These are phyloP conservation scores for Lysiphlebus fabarum DNA, from an alignment of 1,140 invertebrate species.

Conservation along the genomic window DNA sequence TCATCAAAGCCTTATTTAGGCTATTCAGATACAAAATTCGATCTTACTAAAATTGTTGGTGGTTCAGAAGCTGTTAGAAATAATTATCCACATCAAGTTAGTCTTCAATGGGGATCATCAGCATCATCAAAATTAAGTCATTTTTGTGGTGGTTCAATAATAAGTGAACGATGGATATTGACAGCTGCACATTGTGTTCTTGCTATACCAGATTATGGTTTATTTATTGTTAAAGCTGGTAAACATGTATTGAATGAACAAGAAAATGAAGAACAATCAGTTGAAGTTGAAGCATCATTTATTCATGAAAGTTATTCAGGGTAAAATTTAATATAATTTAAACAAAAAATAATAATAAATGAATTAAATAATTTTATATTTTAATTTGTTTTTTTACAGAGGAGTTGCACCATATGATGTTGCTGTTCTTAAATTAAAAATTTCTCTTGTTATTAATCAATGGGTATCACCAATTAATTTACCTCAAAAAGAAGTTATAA, in stretches of 20 bases:
- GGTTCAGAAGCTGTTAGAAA: slow-evolving; percentile 36
- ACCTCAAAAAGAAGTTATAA: slow-evolving; percentile 46
- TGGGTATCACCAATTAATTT: slow-evolving; percentile 48
- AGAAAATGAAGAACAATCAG: slow-evolving; percentile 41
- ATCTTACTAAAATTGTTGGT: slow-evolving; percentile 35
- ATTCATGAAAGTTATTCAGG: slow-evolving; percentile 40
- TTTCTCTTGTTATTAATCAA: slow-evolving; percentile 49
- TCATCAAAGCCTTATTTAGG: neutral
- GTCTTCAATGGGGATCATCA: slow-evolving; percentile 40
- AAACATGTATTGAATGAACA: slow-evolving; percentile 40
- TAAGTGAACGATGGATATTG: slow-evolving; percentile 52
- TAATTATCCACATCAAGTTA: slow-evolving; percentile 50
- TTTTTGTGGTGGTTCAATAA: slow-evolving; percentile 56
- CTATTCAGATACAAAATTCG: neutral
- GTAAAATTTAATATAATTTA: slow-evolving; percentile 24
- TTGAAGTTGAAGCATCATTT: slow-evolving; percentile 41
- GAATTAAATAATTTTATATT: neutral
- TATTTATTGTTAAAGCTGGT: slow-evolving; percentile 44
- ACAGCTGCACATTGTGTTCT: slow-evolving; percentile 56
- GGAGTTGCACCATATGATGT: slow-evolving; percentile 55
- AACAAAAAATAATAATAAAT: slow-evolving; percentile 4
- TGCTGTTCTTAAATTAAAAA: slow-evolving; percentile 53
- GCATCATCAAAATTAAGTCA: slow-evolving; percentile 30
- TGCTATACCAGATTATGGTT: slow-evolving; percentile 27
- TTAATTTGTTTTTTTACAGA: slow-evolving; percentile 25